Evolutionary conservation across 2,797 vertebrate genomes (phyloP).

Genomic region (Coregonus sp.): DNA sequence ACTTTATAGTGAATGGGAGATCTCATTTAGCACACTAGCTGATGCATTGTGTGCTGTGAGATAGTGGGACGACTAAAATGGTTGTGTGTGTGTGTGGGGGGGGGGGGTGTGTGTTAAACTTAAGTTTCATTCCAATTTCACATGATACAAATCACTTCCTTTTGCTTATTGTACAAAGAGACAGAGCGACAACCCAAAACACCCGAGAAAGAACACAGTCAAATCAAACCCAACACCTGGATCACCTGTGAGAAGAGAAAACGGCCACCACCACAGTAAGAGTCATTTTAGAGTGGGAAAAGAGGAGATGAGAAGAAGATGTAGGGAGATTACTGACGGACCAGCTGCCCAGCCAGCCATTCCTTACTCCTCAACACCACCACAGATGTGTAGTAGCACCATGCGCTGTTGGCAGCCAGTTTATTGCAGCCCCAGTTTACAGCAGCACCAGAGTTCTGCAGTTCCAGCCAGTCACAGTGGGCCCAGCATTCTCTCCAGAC

Average conservation of each 20-base stretch:
- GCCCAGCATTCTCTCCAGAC: conserved; percentile 33
- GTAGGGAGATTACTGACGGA: neutral
- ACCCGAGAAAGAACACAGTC: neutral
- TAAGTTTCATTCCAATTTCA: neutral
- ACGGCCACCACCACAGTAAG: neutral
- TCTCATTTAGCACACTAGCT: neutral
- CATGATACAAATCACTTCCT: neutral
- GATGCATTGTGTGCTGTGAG: neutral
- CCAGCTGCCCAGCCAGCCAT: neutral
- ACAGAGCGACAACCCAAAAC: neutral
- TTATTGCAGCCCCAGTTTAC: too few species aligned
- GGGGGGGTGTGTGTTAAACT: too few species aligned
- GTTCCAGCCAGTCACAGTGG: conserved; percentile 32
- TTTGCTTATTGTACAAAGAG: too few species aligned
- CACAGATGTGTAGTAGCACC: conserved; percentile 7
- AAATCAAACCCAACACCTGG: conserved; percentile 12
- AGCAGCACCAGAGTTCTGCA: neutral
- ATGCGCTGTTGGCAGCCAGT: too few species aligned
- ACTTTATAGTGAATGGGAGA: neutral
- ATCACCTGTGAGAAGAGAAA: conserved; percentile 38
- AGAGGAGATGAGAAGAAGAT: neutral
- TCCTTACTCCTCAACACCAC: conserved; percentile 1
- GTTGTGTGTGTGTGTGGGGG: neutral
- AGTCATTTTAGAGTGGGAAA: neutral
- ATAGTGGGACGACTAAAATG: neutral